A percentile compares a stretch with the other conserved stretches of the same genome.
phyloP scores from a whole-genome alignment of 64 coral and sea anemone genomes.

The Montipora foliosa region DNA sequence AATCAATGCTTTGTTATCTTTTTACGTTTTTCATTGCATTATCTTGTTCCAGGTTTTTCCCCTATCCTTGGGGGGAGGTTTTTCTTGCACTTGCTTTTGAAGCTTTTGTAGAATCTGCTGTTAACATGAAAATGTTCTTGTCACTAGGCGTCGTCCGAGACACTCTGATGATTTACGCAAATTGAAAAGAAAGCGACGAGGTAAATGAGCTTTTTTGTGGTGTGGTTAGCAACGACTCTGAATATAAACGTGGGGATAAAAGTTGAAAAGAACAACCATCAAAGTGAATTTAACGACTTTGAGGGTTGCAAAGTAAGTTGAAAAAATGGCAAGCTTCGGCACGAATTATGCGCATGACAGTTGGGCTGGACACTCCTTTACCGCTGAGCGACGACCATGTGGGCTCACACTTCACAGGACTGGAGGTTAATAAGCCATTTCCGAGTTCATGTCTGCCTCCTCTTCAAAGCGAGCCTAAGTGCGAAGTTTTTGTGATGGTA shows the following conservation, averaged over 20 bases:
- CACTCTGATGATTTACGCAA: constrained; percentile 46
- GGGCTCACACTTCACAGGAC: too few relatives aligned
- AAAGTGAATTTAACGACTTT: too few relatives aligned
- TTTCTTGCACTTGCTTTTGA: not conserved
- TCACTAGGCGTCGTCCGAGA: constrained; percentile 33
- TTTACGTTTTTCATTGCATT: not conserved
- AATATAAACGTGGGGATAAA: not conserved
- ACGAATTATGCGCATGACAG: too few relatives aligned
- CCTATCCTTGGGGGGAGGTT: not conserved
- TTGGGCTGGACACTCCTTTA: too few relatives aligned
- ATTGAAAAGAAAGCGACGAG: constrained; percentile 39
- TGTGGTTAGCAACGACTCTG: not conserved
- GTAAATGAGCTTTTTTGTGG: not conserved
- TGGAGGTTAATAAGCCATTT: too few relatives aligned
- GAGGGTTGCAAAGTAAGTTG: too few relatives aligned
- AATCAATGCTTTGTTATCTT: not conserved
- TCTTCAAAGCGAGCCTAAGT: too few relatives aligned
- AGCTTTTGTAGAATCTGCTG: not conserved
- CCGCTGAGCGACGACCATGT: too few relatives aligned
- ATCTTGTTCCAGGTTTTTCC: not conserved
- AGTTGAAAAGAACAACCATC: not conserved
- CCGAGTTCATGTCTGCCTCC: too few relatives aligned
- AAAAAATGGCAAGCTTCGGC: too few relatives aligned
- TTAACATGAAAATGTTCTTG: constrained; percentile 13
- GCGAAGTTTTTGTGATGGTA: too few relatives aligned